phyloP scores from a whole-genome alignment of 1,140 invertebrate species.

The Myzus persicae region DNA sequence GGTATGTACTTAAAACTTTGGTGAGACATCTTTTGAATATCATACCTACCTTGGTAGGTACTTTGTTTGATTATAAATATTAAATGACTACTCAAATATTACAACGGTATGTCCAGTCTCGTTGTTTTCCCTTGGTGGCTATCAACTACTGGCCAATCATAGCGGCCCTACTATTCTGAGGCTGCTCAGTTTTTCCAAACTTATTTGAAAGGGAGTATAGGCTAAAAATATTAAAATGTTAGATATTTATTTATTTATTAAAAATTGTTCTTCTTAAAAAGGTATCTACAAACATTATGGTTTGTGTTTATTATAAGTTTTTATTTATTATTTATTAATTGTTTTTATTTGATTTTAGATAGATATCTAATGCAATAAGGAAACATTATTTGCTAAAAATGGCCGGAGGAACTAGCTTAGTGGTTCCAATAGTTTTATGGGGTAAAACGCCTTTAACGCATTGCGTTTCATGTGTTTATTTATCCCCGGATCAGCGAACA shows the following conservation, averaged over 20 bases:
- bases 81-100: too few species aligned
- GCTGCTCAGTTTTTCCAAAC: too few species aligned
- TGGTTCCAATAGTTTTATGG: conserved; percentile 97
- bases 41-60: too few species aligned
- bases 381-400: conserved; percentile 65
- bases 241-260: not conserved
- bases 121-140: too few species aligned
- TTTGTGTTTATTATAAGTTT: not conserved
- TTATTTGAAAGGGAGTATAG: too few species aligned
- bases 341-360: not conserved
- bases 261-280: not conserved
- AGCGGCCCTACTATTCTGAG: too few species aligned
- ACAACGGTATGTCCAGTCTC: too few species aligned
- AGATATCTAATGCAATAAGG: not conserved
- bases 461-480: conserved; percentile 91
- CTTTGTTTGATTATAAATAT: too few species aligned
- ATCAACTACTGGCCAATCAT: too few species aligned
- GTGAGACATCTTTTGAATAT: too few species aligned
- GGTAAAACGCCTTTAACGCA: conserved; percentile 94
- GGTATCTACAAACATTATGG: not conserved
- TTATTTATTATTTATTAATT: not conserved
- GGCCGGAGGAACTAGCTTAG: conserved; percentile 84
- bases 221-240: too few species aligned
- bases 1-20: too few species aligned
- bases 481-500: conserved; percentile 90